A percentile compares a stretch with the other conserved stretches of the same genome.
Evolutionary conservation across 2,888 invertebrate genomes (phyloP).

Genomic region (Linyphia triangularis): DNA sequence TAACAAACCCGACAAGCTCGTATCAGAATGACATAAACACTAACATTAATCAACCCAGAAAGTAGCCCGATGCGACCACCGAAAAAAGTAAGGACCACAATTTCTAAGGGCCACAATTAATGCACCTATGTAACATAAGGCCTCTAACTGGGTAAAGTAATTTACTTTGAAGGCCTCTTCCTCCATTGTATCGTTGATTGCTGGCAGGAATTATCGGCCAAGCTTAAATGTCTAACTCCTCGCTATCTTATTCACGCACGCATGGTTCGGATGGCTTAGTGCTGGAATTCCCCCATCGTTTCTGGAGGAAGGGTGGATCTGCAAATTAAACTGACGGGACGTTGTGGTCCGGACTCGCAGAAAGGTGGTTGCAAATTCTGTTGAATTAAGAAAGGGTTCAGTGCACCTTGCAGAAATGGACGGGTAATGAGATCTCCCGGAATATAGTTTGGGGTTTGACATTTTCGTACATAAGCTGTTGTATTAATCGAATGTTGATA

Average conservation of each 20-base stretch:
- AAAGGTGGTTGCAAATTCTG: constrained; percentile 11
- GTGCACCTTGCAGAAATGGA: constrained; percentile 24
- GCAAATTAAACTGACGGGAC: constrained; percentile 51
- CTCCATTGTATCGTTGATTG: constrained; percentile 64
- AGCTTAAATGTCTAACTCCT: constrained; percentile 64
- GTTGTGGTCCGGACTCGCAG: constrained; percentile 8
- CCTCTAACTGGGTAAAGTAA: constrained; percentile 58
- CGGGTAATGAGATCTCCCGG: not conserved
- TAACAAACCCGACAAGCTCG: constrained; percentile 14
- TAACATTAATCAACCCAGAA: constrained; percentile 38
- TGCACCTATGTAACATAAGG: constrained; percentile 28
- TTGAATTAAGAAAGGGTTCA: not conserved
- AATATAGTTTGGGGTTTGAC: not conserved
- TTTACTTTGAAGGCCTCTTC: constrained; percentile 55
- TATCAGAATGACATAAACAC: constrained; percentile 50
- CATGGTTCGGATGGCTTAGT: constrained; percentile 52
- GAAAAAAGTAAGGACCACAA: constrained; percentile 26
- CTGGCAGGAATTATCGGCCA: constrained; percentile 65
- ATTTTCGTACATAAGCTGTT: not conserved
- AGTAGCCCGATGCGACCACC: not conserved
- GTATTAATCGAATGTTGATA: not conserved
- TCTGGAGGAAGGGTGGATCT: constrained; percentile 23
- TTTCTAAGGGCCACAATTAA: constrained; percentile 40
- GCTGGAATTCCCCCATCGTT: constrained; percentile 45
- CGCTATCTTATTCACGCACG: constrained; percentile 73